These are phyloP conservation scores for Crypturellus tataupa DNA, from an alignment of 2,797 vertebrate genomes.

Conservation along the genomic window DNA sequence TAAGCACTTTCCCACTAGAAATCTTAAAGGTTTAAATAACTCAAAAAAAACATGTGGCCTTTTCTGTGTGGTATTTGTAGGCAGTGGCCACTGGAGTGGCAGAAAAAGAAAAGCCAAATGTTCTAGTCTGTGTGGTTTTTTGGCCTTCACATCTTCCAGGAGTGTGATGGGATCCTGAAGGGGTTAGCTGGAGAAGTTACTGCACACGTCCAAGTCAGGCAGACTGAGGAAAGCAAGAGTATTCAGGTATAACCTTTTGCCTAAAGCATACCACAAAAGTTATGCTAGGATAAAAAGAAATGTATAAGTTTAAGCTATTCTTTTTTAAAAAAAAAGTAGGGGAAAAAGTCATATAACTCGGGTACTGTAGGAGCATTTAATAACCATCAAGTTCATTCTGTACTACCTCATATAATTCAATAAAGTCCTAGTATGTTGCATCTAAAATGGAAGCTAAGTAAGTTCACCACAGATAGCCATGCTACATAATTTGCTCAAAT, in stretches of 20 bases:
- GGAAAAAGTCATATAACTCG: not conserved
- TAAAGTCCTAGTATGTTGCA: not conserved
- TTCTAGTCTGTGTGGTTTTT: not conserved
- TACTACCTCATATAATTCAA: not conserved
- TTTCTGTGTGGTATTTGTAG: accelerated
- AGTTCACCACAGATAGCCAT: not conserved
- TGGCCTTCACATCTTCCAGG: not conserved
- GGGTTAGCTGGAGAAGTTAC: not conserved
- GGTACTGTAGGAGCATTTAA: not conserved
- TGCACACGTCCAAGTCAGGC: not conserved
- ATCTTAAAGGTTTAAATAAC: too few species aligned
- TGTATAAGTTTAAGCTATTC: not conserved
- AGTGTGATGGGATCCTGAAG: not conserved
- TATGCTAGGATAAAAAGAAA: not conserved
- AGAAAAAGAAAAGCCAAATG: not conserved
- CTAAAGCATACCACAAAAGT: not conserved
- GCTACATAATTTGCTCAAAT: not conserved
- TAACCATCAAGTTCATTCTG: not conserved
- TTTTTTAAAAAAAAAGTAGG: too few species aligned
- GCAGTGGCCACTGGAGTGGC: not conserved
- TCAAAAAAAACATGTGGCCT: not conserved
- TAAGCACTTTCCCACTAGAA: too few species aligned
- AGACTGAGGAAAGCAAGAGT: not conserved
- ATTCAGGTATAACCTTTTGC: not conserved
- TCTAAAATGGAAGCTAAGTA: not conserved